A percentile compares a stretch with the other conserved stretches of the same genome.
Conservation (phyloP, 1,140 invertebrate genomes). For the Tribolium castaneum region DNA sequence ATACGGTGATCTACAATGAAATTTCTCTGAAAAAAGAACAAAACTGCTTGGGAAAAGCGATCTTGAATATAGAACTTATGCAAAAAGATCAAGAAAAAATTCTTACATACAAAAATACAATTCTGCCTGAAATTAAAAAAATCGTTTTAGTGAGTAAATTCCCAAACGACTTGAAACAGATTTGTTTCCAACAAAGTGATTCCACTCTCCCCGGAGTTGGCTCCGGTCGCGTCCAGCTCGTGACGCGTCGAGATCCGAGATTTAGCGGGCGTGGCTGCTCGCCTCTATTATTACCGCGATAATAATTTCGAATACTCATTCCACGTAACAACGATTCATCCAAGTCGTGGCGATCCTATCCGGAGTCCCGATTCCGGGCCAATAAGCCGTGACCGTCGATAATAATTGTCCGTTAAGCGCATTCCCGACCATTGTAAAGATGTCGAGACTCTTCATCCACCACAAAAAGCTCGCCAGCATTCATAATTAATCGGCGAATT, state of each 20-base stretch:
- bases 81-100: too few relatives aligned
- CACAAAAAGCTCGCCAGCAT: neutral
- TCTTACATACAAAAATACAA: too few relatives aligned
- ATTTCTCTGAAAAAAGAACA: too few relatives aligned
- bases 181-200: too few relatives aligned
- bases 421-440: slow-evolving; percentile 2
- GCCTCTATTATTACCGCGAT: slow-evolving; percentile 51
- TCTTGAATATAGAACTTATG: too few relatives aligned
- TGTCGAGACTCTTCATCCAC: neutral
- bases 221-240: neutral
- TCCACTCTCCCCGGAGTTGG: too few relatives aligned
- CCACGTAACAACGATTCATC: slow-evolving; percentile 47
- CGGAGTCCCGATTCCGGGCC: slow-evolving; percentile 2
- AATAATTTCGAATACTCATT: slow-evolving; percentile 53
- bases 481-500: slow-evolving; percentile 12
- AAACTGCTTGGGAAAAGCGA: too few relatives aligned
- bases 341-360: slow-evolving; percentile 41
- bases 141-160: too few relatives aligned
- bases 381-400: neutral
- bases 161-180: too few relatives aligned
- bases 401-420: slow-evolving; percentile 2
- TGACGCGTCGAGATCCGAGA: slow-evolving; percentile 36
- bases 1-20: too few relatives aligned
- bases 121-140: too few relatives aligned
- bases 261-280: slow-evolving; percentile 42